Conservation (phyloP, 1,140 invertebrate species). For the Pemphigus obesinymphae region DNA sequence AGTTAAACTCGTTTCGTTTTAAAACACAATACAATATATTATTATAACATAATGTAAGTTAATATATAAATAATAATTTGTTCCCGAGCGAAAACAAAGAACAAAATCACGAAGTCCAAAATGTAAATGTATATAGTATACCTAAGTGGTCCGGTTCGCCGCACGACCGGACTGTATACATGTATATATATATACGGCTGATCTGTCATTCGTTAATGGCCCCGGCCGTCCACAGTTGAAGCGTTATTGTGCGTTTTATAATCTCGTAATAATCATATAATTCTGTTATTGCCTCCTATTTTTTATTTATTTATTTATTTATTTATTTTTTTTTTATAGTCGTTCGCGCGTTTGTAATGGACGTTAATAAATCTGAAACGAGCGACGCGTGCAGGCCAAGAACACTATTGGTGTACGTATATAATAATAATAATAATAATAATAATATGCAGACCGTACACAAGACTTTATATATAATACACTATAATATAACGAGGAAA, state of each 20-base stretch:
- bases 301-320: no score
- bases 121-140: no score
- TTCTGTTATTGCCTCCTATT: neutral
- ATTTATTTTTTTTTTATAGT: no score
- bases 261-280: constrained; percentile 19
- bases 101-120: constrained; percentile 24
- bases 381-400: neutral
- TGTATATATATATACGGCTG: no score
- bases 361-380: constrained; percentile 24
- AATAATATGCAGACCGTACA: neutral
- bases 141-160: constrained; percentile 4
- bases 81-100: constrained; percentile 3
- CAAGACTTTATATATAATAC: neutral
- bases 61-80: neutral
- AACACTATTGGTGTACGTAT: neutral
- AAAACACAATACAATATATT: neutral
- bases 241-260: constrained; percentile 16
- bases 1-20: neutral
- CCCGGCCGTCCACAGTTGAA: neutral
- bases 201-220: constrained; percentile 36
- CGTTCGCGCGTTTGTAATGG: constrained; percentile 2
- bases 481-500: neutral
- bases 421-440: no score
- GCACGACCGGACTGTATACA: neutral
- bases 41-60: no score